A percentile compares a stretch with the other conserved stretches of the same genome.
phyloP scores from a whole-genome alignment of 2,888 invertebrate genomes.

The Drosophila prolongata region DNA sequence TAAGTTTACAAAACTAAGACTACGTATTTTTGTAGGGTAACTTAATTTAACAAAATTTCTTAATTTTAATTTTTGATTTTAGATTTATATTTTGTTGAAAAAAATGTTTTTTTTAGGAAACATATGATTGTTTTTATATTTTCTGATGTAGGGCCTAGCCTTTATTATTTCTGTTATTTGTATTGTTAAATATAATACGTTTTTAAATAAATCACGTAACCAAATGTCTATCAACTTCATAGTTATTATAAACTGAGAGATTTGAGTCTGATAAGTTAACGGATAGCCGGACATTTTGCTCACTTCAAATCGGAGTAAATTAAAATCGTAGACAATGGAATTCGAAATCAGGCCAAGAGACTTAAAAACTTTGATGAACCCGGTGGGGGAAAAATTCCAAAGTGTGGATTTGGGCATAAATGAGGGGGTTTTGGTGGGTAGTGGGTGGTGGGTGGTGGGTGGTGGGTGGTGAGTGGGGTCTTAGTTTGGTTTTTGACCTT shows the following conservation, averaged over 20 bases:
- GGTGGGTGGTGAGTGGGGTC: not conserved
- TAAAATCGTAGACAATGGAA: slow-evolving; percentile 25
- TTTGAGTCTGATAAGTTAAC: not conserved
- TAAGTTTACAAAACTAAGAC: too few species aligned
- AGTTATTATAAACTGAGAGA: not conserved
- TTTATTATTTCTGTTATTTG: too few species aligned
- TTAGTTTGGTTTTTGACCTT: slow-evolving; percentile 44
- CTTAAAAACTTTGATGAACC: slow-evolving; percentile 5
- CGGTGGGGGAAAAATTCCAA: slow-evolving; percentile 6
- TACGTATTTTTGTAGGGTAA: too few species aligned
- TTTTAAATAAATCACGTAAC: too few species aligned
- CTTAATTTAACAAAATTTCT: too few species aligned
- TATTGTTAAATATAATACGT: not conserved
- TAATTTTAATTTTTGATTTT: too few species aligned
- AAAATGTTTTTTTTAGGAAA: too few species aligned
- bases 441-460: slow-evolving; percentile 16
- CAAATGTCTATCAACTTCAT: too few species aligned
- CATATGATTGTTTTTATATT: too few species aligned
- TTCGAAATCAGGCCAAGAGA: not conserved
- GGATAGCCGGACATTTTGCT: not conserved
- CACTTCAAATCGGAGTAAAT: slow-evolving; percentile 14
- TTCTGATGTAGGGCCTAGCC: too few species aligned
- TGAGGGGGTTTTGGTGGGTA: not conserved
- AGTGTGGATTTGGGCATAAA: not conserved
- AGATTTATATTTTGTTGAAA: too few species aligned